Evolutionary conservation across 2,113 vertebrate genomes (phyloP), one percentile per base, ranked within the genome.

Genomic region (Illadopsis cleaveri): DNA sequence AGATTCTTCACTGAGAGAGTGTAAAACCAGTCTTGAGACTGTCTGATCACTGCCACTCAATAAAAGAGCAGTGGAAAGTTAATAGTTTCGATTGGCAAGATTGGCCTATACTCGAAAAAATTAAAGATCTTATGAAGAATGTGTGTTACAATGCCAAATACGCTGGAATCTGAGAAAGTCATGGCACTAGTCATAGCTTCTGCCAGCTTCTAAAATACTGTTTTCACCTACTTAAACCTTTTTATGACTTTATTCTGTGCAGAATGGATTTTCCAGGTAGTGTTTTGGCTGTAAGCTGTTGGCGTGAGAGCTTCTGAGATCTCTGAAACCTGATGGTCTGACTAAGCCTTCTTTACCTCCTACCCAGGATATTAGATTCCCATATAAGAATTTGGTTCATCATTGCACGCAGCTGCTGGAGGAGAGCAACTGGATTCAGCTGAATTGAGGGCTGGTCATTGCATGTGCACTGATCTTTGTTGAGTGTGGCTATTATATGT

Each of bases 181-280:
- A 28, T 92, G 48, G 92, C 9, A 20, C 56, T 91, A 77, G 37
- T 62, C 86, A 31, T 44, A 60, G 84, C 78, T 89, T 75, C 73
- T 95, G 68, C 45, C 86, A 86, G 60, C 82, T 68, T 95, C 68
- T 89, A 78, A 79, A 91, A n/a, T 64, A 71, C 64, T 37, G 9
- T 92, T 96, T 92, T 90, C 91, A 90, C 37, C 69, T 57, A 37
- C 35, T 93, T 86, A 91, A 83, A 69, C 37, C 37, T 82, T 90
- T 91, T 92, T 81, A 90, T 72, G 83, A 54, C 33, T 95, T 65
- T 62, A 25, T 94, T 93, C 83, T 58, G 16, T 47, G 54, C 57
- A n/a, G 51, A 93, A 83, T 70, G 42, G 76, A n/a, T 93, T 85
- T 96, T 82, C 65, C 80, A 96, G 56, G 81, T 94, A 81, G 65